These are phyloP conservation scores for Lepidurus packardi DNA, from an alignment of 1,140 invertebrate genomes.

Conservation along the genomic window DNA sequence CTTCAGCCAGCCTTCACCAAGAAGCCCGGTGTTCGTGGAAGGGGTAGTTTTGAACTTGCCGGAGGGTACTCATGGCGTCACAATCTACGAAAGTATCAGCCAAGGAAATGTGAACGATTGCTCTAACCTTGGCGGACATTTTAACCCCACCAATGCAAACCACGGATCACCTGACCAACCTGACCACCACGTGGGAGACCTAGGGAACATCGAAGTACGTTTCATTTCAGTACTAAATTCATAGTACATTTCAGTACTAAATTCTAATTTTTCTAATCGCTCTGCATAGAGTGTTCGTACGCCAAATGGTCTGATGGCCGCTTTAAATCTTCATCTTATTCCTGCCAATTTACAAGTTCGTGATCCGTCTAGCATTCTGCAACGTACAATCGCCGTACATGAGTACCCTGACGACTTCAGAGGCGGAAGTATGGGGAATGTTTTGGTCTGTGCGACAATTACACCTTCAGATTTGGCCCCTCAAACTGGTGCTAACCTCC, in stretches of 20 bases:
- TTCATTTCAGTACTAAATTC: no score
- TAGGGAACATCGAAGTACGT: conserved; percentile 50
- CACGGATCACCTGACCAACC: conserved; percentile 51
- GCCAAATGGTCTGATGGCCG: not conserved
- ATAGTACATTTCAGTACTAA: no score
- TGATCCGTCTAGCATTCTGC: conserved; percentile 21
- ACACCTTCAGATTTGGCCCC: not conserved
- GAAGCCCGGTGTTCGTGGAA: conserved; percentile 28
- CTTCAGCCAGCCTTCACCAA: conserved; percentile 13
- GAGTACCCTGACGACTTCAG: conserved; percentile 28
- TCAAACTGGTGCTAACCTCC: no score
- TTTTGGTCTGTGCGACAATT: not conserved
- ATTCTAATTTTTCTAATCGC: conserved; percentile 17
- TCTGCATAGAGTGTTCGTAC: not conserved
- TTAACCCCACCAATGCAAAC: conserved; percentile 28
- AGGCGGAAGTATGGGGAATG: not conserved
- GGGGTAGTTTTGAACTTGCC: conserved; percentile 29
- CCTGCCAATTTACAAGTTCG: conserved; percentile 18
- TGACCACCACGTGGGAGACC: conserved; percentile 51
- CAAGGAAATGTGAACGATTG: conserved; percentile 36
- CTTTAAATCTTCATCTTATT: not conserved
- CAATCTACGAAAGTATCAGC: conserved; percentile 25
- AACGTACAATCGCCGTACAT: conserved; percentile 31
- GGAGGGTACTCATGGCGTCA: conserved; percentile 27
- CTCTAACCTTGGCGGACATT: conserved; percentile 34